Percentiles rank a stretch among this genome's conserved stretches.
phyloP scores from a whole-genome alignment of 2,888 invertebrate species.

The Agrenia bidenticulata region DNA sequence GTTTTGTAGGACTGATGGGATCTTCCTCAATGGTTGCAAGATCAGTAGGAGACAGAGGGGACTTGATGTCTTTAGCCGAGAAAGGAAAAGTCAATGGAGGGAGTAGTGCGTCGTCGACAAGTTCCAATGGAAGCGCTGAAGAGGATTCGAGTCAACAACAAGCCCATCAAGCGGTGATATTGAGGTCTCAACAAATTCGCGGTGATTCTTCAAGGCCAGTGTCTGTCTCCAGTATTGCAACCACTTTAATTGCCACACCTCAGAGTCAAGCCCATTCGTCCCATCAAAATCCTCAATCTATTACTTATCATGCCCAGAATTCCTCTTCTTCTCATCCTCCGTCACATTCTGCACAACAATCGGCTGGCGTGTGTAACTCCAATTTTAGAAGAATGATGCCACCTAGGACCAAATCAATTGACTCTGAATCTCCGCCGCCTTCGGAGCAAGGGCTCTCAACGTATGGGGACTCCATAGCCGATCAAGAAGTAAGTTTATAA shows the following conservation, averaged over 20 bases:
- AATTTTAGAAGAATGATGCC: conserved; percentile 48
- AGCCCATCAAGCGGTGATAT: conserved; percentile 38
- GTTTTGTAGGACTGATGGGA: conserved; percentile 33
- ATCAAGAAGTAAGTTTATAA: conserved; percentile 50
- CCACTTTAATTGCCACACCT: conserved; percentile 34
- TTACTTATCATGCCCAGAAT: conserved; percentile 19
- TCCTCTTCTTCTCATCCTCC: conserved; percentile 15
- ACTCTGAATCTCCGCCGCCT: conserved; percentile 52
- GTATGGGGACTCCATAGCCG: conserved; percentile 51
- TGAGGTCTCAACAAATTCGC: conserved; percentile 33
- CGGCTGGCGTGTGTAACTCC: conserved; percentile 31
- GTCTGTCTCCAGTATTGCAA: conserved; percentile 28
- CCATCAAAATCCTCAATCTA: conserved; percentile 13
- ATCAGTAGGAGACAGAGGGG: conserved; percentile 52
- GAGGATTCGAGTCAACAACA: conserved; percentile 54
- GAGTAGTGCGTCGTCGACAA: conserved; percentile 60
- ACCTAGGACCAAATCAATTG: conserved; percentile 52
- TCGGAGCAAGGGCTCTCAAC: conserved; percentile 49
- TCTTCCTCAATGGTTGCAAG: conserved; percentile 23
- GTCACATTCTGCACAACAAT: conserved; percentile 26
- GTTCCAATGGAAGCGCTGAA: conserved; percentile 62
- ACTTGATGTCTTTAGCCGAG: conserved; percentile 61
- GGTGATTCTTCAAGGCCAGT: conserved; percentile 37
- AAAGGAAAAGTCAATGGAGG: conserved; percentile 60
- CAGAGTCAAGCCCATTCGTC: conserved; percentile 30